Percentiles rank a stretch among this genome's conserved stretches.
These are phyloP conservation scores for Rhincodon typus DNA, from an alignment of 2,797 vertebrate species.

Conservation along the genomic window DNA sequence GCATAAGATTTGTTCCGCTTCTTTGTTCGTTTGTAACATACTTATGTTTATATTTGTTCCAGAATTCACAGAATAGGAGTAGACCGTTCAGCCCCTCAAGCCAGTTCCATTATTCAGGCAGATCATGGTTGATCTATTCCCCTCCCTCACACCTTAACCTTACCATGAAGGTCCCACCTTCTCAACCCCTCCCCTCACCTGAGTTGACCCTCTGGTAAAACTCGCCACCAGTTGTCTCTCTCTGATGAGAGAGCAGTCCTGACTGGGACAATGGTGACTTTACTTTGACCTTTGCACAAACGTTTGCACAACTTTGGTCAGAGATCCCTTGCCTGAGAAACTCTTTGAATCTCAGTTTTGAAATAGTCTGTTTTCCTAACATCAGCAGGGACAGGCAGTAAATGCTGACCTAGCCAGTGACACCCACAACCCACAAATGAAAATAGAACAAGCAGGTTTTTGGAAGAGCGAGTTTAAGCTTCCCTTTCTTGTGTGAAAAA, in stretches of 20 bases:
- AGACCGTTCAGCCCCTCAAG: neutral
- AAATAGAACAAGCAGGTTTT: neutral
- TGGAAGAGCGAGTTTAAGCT: neutral
- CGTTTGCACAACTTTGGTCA: neutral
- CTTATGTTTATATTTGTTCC: neutral
- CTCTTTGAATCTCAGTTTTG: neutral
- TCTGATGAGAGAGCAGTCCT: too few relatives aligned
- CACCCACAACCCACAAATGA: too few relatives aligned
- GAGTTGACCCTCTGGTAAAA: too few relatives aligned
- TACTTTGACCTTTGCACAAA: too few relatives aligned
- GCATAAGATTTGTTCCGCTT: conserved; percentile 18
- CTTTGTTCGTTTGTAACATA: neutral
- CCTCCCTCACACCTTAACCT: too few relatives aligned
- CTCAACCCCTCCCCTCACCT: too few relatives aligned
- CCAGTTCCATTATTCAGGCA: neutral
- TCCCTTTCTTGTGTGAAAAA: neutral
- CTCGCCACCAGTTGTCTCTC: too few relatives aligned
- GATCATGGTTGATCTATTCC: neutral
- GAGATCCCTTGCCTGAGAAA: neutral
- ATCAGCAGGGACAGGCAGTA: neutral
- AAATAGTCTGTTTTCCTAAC: neutral
- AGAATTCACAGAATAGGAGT: neutral
- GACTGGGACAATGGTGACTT: too few relatives aligned
- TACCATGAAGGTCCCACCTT: too few relatives aligned
- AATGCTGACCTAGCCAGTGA: too few relatives aligned